Base-by-base conservation (phyloP, 2,797 vertebrate genomes). In the Zenarchopterus dispar region DNA sequence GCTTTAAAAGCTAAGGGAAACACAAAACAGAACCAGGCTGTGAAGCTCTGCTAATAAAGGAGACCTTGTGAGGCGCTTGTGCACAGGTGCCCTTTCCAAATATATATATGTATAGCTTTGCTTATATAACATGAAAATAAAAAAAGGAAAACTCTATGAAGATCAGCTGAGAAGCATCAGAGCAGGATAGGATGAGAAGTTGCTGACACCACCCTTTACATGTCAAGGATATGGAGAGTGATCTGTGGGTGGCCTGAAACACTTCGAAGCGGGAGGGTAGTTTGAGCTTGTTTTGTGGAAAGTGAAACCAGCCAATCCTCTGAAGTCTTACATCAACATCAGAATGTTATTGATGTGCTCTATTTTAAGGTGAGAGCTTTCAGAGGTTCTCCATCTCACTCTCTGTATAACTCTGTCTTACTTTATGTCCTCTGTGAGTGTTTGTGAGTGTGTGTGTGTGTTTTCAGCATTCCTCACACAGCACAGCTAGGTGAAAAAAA, bases 341-440 rank as follows among this genome's bases (percentile, higher is more conserved):
- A 82, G 75, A 67, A 80, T 84, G 81, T 87, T 88, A 84, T 88
- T 89, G 84, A 86, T 88, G 86, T 87, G 59, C 70, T 84, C 81
- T 88, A 84, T 88, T 90, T 90, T 86, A 88, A 88, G 85, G 86
- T 81, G 80, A 82, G 63, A 73, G 62, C 78, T 82, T 71, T 84
- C 56, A 77, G 82, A 53, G 52, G 28, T 47, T 39, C 13, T 39
- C 13, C 54, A 59, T 52, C 56, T 64, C 60, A 36, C 59, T 56
- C 59, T 68, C 63, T 60, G 19, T 57, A 9, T 62, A 39, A 36
- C 56, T 54, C 41, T 47, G 51, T 55, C 61, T 56, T 54, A 56
- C 55, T 56, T 23, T 44, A 26, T 47, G 53, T 66, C 62, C 26
- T 11, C 1, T 59, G 33, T 70, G 62, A 73, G 41, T 58, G 31